Evolutionary conservation across 2,888 invertebrate species (phyloP), one percentile per base, ranked within the genome.

Genomic region (Diarsia rubi): DNA sequence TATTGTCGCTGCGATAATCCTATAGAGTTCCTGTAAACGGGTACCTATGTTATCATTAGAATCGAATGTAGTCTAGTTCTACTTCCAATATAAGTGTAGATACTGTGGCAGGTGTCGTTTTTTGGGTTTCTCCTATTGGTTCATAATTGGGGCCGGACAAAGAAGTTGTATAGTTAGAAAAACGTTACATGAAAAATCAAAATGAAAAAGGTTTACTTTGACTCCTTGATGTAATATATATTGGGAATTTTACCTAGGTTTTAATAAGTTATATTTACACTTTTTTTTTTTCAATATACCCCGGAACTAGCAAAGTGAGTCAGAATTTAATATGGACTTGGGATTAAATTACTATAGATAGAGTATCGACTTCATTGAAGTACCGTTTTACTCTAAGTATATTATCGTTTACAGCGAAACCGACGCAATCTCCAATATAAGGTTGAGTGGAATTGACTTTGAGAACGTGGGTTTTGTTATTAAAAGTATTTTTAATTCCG

Each of bases 221-320:
- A n/a, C n/a, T n/a, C n/a, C n/a, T n/a, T n/a, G n/a, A n/a, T n/a
- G n/a, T n/a, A n/a, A n/a, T n/a, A n/a, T n/a, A 59, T 31, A 9
- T 3, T 31, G 0, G 19, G 19, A 0, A 14, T 73, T 69, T 24
- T 54, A 65, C 37, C 14, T 27, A 49, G 45, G 69, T 72, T 72
- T 63, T 37, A 62, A 19, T 42, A 45, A 49, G 9, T 49, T 45
- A 1, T 14, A n/a, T 44, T 27, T 9, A n/a, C 21, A 31, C 9
- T 37, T 27, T 62, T 60, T 63, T 68, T 74, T 49, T 65, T 78
- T 75, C 72, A 52, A 79, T 73, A 67, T 83, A 72, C 68, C 47
- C 21, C 24, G 45, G 59, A 72, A 77, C 60, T 37, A 8, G 37
- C 37, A 37, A 6, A 37, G 62, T 62, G 73, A 76, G 52, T 21